These are phyloP conservation scores for Ceyx margarethae DNA, from an alignment of 2,113 vertebrate genomes.

Conservation along the genomic window DNA sequence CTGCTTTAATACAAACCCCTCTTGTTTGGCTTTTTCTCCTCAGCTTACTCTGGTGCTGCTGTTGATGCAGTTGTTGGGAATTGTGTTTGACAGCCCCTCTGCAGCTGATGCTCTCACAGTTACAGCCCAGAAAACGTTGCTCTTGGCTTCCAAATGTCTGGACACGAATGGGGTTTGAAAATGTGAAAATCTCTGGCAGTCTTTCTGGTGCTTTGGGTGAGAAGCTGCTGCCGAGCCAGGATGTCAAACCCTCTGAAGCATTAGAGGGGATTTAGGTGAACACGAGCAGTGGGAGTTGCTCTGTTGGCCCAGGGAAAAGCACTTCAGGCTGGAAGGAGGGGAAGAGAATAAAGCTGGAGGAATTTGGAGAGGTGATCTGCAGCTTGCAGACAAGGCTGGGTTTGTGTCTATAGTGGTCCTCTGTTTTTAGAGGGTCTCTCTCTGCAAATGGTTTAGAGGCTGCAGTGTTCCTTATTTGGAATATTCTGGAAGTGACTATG, in stretches of 20 bases:
- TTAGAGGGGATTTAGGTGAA: background rate
- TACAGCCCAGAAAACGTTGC: background rate
- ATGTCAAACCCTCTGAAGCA: background rate
- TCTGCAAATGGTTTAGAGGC: background rate
- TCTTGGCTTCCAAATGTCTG: background rate
- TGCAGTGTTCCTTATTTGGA: background rate
- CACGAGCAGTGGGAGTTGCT: background rate
- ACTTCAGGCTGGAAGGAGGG: background rate
- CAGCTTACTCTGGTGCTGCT: conserved; percentile 34
- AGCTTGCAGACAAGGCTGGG: background rate
- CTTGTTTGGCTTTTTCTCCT: conserved; percentile 55
- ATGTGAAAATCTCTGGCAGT: background rate
- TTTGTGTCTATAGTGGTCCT: background rate
- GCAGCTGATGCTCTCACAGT: background rate
- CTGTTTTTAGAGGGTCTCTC: background rate
- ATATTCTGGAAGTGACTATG: background rate
- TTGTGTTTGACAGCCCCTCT: background rate
- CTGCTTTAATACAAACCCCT: conserved; percentile 41
- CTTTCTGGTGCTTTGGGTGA: background rate
- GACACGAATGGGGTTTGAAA: background rate
- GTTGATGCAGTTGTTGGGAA: conserved; percentile 5
- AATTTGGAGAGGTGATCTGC: background rate
- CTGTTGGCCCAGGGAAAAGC: background rate
- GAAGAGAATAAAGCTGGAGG: background rate
- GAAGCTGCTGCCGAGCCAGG: background rate